Percentiles rank a stretch among this genome's conserved stretches.
phyloP scores from a whole-genome alignment of 1,140 invertebrate genomes.

The Saccostrea cuccullata region DNA sequence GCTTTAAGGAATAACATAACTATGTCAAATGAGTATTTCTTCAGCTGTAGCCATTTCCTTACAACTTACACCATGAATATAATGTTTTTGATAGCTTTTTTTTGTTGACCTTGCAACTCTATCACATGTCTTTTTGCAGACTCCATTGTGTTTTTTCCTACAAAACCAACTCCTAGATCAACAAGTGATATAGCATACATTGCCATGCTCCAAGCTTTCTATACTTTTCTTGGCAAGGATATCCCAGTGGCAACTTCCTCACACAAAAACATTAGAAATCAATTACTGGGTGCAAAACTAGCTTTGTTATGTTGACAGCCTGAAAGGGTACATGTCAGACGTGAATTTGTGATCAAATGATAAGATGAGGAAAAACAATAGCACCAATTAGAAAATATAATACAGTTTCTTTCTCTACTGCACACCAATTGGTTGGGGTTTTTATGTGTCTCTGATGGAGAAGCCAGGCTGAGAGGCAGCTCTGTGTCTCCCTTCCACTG shows the following conservation, averaged over 20 bases:
- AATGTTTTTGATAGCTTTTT: background rate
- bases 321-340: slow-evolving; percentile 19
- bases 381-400: slow-evolving; percentile 17
- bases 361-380: slow-evolving; percentile 23
- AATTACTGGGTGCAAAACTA: slow-evolving; percentile 20
- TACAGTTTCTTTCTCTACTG: slow-evolving; percentile 20
- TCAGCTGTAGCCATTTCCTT: background rate
- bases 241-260: slow-evolving; percentile 14
- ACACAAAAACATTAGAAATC: slow-evolving; percentile 34
- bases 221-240: slow-evolving; percentile 29
- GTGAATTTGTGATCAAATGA: background rate
- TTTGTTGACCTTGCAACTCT: slow-evolving; percentile 31
- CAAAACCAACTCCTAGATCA: background rate
- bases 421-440: background rate
- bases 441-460: slow-evolving; percentile 15
- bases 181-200: slow-evolving; percentile 27
- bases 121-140: background rate
- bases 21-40: background rate
- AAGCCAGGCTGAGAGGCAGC: slow-evolving; percentile 14
- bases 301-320: slow-evolving; percentile 33
- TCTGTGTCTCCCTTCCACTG: background rate
- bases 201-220: slow-evolving; percentile 23
- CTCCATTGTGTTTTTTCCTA: background rate
- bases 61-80: background rate
- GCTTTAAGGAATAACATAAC: background rate